Base-by-base conservation (phyloP, 2,888 invertebrate genomes). In the Orthosia incerta region DNA sequence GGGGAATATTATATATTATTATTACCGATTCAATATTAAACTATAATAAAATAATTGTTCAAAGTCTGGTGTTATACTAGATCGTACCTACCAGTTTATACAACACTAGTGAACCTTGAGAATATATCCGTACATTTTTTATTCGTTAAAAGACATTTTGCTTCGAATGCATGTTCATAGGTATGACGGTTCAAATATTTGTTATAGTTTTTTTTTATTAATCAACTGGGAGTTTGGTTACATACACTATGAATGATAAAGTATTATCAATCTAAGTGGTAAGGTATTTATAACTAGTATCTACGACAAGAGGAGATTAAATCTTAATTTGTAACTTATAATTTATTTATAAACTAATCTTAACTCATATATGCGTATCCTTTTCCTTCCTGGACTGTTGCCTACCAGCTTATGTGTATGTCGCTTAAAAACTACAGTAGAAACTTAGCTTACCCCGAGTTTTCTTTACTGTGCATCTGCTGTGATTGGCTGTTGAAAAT, bases 371-470 rank as follows among this genome's bases (percentile, higher is more conserved):
- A 66, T n/a, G 26, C n/a, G n/a, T 59, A 46, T 71, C 53, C 63
- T 67, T 63, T 55, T 23, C 48, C 53, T 20, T 18, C 45, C 48
- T 66, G 20, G 9, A 51, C 12, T 53, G 46, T 51, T 18, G 20
- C 48, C 46, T 53, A 4, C 26, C n/a, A 51, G 12, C 62, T 4
- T 39, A 65, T n/a, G 39, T 61, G 1, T 4, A 61, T 71, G 53
- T 57, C 15, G 18, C 12, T n/a, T 46, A 51, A 5, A 64, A 26
- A 64, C 39, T 71, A 50, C 53, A 64, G n/a, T 80, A 68, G 56
- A 63, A 57, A 39, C 15, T 59, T 55, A 65, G 72, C 68, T 65
- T 60, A n/a, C n/a, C n/a, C n/a, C n/a, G n/a, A n/a, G n/a, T n/a
- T n/a, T n/a, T n/a, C n/a, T n/a, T n/a, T n/a, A n/a, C n/a, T n/a